A percentile compares a stretch with the other conserved stretches of the same genome.
These are phyloP conservation scores for Hippocampus abdominalis DNA, from an alignment of 2,113 vertebrate genomes.

Conservation along the genomic window DNA sequence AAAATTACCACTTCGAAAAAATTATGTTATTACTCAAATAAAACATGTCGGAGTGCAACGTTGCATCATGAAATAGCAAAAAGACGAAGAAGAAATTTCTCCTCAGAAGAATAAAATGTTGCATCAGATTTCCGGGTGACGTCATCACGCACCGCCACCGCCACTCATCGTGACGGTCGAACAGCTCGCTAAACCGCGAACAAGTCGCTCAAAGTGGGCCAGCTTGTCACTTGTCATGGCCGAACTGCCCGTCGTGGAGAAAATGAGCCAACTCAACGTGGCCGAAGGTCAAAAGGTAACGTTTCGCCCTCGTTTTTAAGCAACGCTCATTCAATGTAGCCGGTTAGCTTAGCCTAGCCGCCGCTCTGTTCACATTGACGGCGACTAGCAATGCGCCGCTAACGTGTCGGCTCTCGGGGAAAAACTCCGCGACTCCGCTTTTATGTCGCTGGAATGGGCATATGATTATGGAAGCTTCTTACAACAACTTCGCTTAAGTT, in stretches of 20 bases:
- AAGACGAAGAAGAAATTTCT: neutral
- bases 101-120: slow-evolving; percentile 25
- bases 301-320: neutral
- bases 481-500: too few species aligned
- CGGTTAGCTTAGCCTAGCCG: slow-evolving; percentile 32
- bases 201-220: slow-evolving; percentile 3
- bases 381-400: slow-evolving; percentile 27
- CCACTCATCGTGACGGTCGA: too few species aligned
- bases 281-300: slow-evolving; percentile 62
- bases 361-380: slow-evolving; percentile 5
- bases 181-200: neutral
- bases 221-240: slow-evolving; percentile 52
- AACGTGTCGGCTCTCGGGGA: neutral
- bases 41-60: neutral
- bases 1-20: too few species aligned
- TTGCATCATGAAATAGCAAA: neutral
- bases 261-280: slow-evolving; percentile 68
- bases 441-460: neutral
- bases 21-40: neutral
- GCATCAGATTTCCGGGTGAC: slow-evolving; percentile 58
- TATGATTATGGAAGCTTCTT: neutral
- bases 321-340: slow-evolving; percentile 2
- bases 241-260: slow-evolving; percentile 55
- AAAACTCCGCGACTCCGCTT: neutral
- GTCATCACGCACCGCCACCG: slow-evolving; percentile 43